These are phyloP conservation scores for Andrena haemorrhoa DNA, from an alignment of 2,888 invertebrate species.

Conservation along the genomic window DNA sequence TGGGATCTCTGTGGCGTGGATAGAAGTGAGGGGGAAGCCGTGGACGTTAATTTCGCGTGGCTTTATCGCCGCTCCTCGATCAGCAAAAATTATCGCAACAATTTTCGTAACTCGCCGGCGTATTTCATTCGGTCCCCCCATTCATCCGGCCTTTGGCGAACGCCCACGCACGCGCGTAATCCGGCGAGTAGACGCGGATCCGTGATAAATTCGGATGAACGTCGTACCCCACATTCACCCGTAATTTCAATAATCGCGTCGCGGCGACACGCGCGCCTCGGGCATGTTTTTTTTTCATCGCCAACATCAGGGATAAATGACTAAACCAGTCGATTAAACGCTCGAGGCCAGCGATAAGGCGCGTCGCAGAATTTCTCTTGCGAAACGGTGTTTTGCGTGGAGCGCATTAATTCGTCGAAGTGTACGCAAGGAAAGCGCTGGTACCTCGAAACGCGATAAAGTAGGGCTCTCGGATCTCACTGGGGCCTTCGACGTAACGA, in stretches of 20 bases:
- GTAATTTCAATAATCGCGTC: slow-evolving; percentile 62
- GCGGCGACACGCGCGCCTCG: slow-evolving; percentile 19
- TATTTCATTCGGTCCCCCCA: slow-evolving; percentile 34
- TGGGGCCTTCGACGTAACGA: not conserved
- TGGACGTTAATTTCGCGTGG: slow-evolving; percentile 10
- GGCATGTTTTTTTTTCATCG: slow-evolving; percentile 28
- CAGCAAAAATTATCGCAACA: slow-evolving; percentile 51
- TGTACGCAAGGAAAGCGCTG: not conserved
- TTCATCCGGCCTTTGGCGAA: slow-evolving; percentile 19
- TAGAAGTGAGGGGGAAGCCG: too few relatives aligned
- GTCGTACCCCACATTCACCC: slow-evolving; percentile 29
- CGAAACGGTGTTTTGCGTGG: slow-evolving; percentile 7
- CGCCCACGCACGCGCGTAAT: slow-evolving; percentile 45
- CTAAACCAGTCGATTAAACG: slow-evolving; percentile 49
- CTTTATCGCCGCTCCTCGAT: slow-evolving; percentile 13
- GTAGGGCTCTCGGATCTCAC: not conserved
- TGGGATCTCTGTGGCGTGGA: too few relatives aligned
- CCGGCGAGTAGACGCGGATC: slow-evolving; percentile 39
- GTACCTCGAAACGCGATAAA: not conserved
- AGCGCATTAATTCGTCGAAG: not conserved
- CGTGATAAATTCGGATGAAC: slow-evolving; percentile 61
- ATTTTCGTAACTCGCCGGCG: slow-evolving; percentile 32
- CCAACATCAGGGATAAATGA: slow-evolving; percentile 5
- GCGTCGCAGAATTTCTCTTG: slow-evolving; percentile 27
- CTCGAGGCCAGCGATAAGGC: slow-evolving; percentile 41